Conservation (phyloP, 2,888 invertebrate species). For the Pyrocoelia pectoralis region DNA sequence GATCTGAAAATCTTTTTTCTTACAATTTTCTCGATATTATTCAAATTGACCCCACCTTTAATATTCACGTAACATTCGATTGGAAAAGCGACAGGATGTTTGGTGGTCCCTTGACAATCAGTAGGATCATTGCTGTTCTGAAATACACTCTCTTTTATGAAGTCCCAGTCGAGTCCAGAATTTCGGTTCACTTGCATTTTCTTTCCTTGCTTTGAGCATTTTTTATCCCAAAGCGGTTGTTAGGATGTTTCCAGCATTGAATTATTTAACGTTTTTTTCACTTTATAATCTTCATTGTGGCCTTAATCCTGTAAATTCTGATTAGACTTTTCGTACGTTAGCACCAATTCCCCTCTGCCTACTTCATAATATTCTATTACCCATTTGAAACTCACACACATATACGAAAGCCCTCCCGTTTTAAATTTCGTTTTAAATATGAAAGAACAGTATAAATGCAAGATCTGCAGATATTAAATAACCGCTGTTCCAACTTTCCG, state of each 20-base stretch:
- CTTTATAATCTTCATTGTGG: conserved; percentile 30
- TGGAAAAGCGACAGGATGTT: conserved; percentile 31
- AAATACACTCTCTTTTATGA: conserved; percentile 36
- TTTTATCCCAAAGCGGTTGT: conserved; percentile 27
- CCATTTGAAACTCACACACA: too few relatives aligned
- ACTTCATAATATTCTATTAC: conserved; percentile 6
- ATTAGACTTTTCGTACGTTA: conserved; percentile 15
- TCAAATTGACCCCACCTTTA: conserved; percentile 20
- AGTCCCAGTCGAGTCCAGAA: conserved; percentile 29
- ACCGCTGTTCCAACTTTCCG: conserved; percentile 27
- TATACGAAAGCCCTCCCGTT: too few relatives aligned
- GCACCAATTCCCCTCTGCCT: conserved; percentile 17
- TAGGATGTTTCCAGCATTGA: conserved; percentile 33
- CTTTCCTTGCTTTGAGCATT: conserved; percentile 21
- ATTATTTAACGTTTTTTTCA: conserved; percentile 32
- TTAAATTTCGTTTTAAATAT: conserved; percentile 1
- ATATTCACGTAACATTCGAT: conserved; percentile 24
- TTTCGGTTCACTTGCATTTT: conserved; percentile 34
- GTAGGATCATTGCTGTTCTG: conserved; percentile 31
- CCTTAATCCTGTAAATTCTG: conserved; percentile 23
- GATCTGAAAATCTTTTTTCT: too few relatives aligned
- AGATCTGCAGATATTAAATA: conserved; percentile 20
- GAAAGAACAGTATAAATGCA: not conserved
- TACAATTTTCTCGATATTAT: too few relatives aligned
- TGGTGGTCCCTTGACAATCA: conserved; percentile 35